Evolutionary conservation across 2,888 invertebrate species (phyloP), one percentile per base, ranked within the genome.

Genomic region (Drosophila nr. fundita): DNA sequence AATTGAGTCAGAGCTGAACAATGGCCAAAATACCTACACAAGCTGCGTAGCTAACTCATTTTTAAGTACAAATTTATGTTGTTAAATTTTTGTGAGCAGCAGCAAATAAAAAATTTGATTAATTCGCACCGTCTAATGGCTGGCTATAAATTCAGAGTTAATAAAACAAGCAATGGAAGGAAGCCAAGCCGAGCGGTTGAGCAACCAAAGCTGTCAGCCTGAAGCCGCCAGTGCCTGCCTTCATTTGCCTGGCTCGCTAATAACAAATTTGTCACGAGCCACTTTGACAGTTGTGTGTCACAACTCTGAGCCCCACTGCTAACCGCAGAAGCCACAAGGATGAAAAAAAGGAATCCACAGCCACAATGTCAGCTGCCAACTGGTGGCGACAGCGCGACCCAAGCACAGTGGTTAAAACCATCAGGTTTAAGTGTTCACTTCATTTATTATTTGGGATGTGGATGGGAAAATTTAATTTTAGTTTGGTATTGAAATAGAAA

Each of bases 41-140:
- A 80, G 76, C 87, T 78, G 75, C 73, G 80, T 66, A 75, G 80
- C 89, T 84, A 86, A 88, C 90, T 89, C 91, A 91, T 91, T 92
- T 91, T 91, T 92, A 91, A 91, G 91, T 90, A 91, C 89, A 89
- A 91, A 91, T 92, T 91, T 91, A 91, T 91, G 90, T 83, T 90
- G 83, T 80, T 80, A 68, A 75, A 68, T 65, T 76, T 73, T 66
- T 74, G 78, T 57, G 69, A 40, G 74, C 52, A 42, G 40, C 36
- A 59, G 50, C 73, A 63, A 59, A 76, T 79, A 79, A 86, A 80
- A 65, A 78, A 78, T 86, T 91, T 91, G 87, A 91, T 91, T 91
- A 92, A 91, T 92, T 87, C 79, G 58, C 57, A 70, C 62, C 77
- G 78, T 82, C 87, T 91, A 91, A 91, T 91, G 91, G 83, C 73